Conservation (phyloP, 2,888 invertebrate species). For the Cyrtodaria siliqua region DNA sequence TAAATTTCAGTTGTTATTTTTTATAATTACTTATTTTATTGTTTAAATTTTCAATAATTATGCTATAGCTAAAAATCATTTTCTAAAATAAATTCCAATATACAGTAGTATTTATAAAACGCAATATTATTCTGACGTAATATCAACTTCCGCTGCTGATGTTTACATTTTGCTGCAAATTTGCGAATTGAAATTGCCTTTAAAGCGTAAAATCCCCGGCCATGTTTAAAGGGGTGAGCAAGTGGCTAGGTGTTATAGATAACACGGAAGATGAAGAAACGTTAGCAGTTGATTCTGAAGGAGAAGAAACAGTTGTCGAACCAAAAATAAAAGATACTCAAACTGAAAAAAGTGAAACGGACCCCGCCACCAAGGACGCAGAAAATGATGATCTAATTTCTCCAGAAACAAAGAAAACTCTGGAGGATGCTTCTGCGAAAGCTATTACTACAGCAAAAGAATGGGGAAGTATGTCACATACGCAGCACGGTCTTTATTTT, state of each 20-base stretch:
- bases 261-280: constrained; percentile 68
- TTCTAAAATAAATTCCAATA: no score
- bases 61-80: no score
- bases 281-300: constrained; percentile 55
- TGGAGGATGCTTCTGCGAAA: constrained; percentile 83
- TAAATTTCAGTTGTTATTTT: no score
- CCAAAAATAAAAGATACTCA: constrained; percentile 55
- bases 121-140: constrained; percentile 18
- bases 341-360: constrained; percentile 36
- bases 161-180: constrained; percentile 54
- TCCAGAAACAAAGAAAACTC: constrained; percentile 70
- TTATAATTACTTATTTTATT: no score
- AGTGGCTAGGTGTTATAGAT: constrained; percentile 78
- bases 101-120: constrained; percentile 1
- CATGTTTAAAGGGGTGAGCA: constrained; percentile 81
- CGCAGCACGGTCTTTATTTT: no score
- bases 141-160: constrained; percentile 63
- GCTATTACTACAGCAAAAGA: constrained; percentile 84
- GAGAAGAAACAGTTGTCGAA: constrained; percentile 46
- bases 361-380: constrained; percentile 50
- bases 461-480: constrained; percentile 82
- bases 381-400: constrained; percentile 70
- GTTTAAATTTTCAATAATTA: no score
- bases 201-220: constrained; percentile 18
- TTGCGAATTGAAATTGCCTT: neutral